Percentiles rank a stretch among this genome's conserved stretches.
Conservation (phyloP, 2,113 vertebrate genomes). For the Hydropotes inermis region DNA sequence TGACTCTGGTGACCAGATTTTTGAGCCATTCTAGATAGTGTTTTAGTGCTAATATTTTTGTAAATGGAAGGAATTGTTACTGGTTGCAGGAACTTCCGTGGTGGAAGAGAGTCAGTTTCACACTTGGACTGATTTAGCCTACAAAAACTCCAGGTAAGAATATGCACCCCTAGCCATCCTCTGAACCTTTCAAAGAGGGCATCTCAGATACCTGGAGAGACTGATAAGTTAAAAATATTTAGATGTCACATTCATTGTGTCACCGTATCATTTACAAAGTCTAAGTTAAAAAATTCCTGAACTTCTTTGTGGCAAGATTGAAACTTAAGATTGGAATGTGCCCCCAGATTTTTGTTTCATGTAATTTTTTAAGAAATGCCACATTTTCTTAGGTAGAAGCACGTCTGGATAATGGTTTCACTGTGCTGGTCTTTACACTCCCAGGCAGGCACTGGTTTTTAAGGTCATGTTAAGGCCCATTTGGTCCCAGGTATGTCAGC, state of each 20-base stretch:
- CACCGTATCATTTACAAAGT: not conserved
- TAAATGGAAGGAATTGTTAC: conserved; percentile 55
- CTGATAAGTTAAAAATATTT: not conserved
- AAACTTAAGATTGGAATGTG: not conserved
- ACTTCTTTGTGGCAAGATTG: not conserved
- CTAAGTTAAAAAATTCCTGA: not conserved
- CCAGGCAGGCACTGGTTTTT: not conserved
- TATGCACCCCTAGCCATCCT: not conserved
- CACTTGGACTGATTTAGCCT: not conserved
- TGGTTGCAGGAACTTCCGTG: not conserved
- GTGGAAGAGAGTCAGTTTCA: not conserved
- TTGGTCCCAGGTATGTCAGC: conserved; percentile 65
- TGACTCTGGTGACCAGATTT: conserved; percentile 35
- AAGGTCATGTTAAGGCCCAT: conserved; percentile 72
- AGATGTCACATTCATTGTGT: not conserved
- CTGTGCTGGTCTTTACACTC: conserved; percentile 5
- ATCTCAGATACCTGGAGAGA: not conserved
- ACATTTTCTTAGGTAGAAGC: not conserved
- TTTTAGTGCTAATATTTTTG: conserved; percentile 3
- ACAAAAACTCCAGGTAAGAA: not conserved
- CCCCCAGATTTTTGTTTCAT: conserved; percentile 10
- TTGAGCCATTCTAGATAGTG: conserved; percentile 16
- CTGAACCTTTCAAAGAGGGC: not conserved
- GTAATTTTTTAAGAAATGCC: conserved; percentile 8
- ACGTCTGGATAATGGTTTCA: not conserved